Evolutionary conservation across 2,888 invertebrate genomes (phyloP).

Genomic region (Penaeus monodon): DNA sequence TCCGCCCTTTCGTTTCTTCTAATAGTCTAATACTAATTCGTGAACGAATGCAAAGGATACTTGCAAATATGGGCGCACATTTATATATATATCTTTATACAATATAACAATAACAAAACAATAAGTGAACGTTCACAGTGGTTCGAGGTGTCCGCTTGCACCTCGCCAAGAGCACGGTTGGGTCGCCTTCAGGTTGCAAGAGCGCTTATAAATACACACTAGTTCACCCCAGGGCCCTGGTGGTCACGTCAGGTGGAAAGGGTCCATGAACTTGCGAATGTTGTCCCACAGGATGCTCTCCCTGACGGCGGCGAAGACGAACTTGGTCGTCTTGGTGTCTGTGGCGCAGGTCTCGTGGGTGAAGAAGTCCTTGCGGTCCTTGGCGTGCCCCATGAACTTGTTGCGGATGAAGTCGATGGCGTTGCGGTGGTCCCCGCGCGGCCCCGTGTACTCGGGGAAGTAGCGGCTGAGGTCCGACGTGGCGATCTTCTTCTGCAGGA

Average conservation of each 20-base stretch:
- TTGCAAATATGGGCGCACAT: too few species aligned
- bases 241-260: constrained; percentile 15
- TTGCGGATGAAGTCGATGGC: constrained; percentile 63
- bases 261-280: constrained; percentile 59
- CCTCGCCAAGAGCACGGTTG: too few species aligned
- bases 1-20: too few species aligned
- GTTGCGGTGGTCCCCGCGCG: constrained; percentile 46
- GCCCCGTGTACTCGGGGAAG: constrained; percentile 62
- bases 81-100: too few species aligned
- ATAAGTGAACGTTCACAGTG: too few species aligned
- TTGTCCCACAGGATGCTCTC: constrained; percentile 63
- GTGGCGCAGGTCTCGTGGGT: constrained; percentile 65
- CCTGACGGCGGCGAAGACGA: constrained; percentile 64
- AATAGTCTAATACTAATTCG: too few species aligned
- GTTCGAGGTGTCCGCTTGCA: too few species aligned
- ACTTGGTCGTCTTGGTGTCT: constrained; percentile 62
- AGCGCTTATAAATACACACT: too few species aligned
- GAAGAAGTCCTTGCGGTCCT: constrained; percentile 45
- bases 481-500: constrained; percentile 57
- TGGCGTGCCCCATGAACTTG: constrained; percentile 48
- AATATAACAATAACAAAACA: too few species aligned
- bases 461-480: constrained; percentile 60
- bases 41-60: too few species aligned
- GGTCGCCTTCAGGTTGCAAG: too few species aligned
- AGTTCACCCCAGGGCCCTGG: too few species aligned